Conservation (phyloP, 2,888 invertebrate genomes). For the Coenonympha arcania region DNA sequence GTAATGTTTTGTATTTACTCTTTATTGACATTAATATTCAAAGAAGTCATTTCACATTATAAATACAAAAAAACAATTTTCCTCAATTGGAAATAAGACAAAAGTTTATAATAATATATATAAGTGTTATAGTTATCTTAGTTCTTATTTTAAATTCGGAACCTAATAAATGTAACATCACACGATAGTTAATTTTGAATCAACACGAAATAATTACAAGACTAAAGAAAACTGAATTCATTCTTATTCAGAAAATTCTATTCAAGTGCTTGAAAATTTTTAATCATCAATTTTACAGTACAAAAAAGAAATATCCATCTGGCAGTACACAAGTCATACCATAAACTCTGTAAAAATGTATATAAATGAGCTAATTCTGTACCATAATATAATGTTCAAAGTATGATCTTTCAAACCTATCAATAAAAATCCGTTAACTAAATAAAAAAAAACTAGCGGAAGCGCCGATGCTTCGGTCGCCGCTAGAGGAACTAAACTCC, state of each 20-base stretch:
- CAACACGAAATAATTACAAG: conserved; percentile 20
- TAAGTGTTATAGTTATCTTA: neutral
- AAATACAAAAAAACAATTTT: conserved; percentile 44
- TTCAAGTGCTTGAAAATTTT: no score
- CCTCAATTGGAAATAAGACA: conserved; percentile 21
- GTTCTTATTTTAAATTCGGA: conserved; percentile 8
- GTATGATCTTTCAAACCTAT: neutral
- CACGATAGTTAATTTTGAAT: conserved; percentile 26
- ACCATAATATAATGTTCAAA: neutral
- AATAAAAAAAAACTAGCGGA: conserved; percentile 11
- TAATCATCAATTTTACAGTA: no score
- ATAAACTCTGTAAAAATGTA: no score
- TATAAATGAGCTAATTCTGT: neutral
- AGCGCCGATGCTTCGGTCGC: neutral
- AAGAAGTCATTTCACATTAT: conserved; percentile 51
- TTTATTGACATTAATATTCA: conserved; percentile 64
- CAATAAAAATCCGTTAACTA: conserved; percentile 15
- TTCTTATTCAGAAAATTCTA: no score
- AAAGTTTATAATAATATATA: conserved; percentile 12
- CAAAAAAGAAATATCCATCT: no score
- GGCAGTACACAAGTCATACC: no score
- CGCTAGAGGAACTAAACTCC: conserved; percentile 49
- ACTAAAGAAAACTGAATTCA: no score
- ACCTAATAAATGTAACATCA: conserved; percentile 28
- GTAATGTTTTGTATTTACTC: conserved; percentile 23